phyloP scores from a whole-genome alignment of 2,888 invertebrate species.

The Ptychoptera contaminata region DNA sequence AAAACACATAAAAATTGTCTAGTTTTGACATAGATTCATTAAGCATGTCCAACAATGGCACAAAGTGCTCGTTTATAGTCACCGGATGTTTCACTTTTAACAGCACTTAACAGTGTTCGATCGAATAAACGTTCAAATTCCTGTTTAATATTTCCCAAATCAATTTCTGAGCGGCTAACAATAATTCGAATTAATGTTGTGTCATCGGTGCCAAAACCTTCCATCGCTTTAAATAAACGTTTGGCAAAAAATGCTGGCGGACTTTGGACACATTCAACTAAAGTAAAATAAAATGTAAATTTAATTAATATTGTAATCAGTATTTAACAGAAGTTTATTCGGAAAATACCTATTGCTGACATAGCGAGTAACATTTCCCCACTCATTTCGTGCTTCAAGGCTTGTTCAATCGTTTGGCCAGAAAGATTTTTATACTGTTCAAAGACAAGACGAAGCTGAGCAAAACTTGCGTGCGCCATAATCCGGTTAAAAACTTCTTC shows the following conservation, averaged over 20 bases:
- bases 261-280: constrained; percentile 52
- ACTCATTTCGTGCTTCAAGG: constrained; percentile 47
- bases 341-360: constrained; percentile 44
- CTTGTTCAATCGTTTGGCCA: constrained; percentile 57
- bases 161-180: constrained; percentile 48
- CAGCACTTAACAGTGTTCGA: constrained; percentile 44
- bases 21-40: too few relatives aligned
- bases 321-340: too few relatives aligned
- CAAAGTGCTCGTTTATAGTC: constrained; percentile 35
- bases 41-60: constrained; percentile 28
- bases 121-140: constrained; percentile 52
- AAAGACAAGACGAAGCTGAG: constrained; percentile 50
- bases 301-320: too few relatives aligned
- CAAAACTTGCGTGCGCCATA: constrained; percentile 57
- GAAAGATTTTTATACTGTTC: constrained; percentile 58
- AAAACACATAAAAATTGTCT: too few relatives aligned
- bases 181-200: constrained; percentile 48
- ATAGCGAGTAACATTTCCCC: constrained; percentile 53
- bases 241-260: constrained; percentile 48
- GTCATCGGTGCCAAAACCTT: constrained; percentile 55
- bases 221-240: constrained; percentile 44
- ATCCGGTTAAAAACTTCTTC: constrained; percentile 57
- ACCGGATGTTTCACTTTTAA: constrained; percentile 19
- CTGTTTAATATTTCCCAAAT: constrained; percentile 47
- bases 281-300: constrained; percentile 17